Evolutionary conservation across 1,140 invertebrate species (phyloP), one percentile per base, ranked within the genome.

Genomic region (Lordiphosa clarofinis): DNA sequence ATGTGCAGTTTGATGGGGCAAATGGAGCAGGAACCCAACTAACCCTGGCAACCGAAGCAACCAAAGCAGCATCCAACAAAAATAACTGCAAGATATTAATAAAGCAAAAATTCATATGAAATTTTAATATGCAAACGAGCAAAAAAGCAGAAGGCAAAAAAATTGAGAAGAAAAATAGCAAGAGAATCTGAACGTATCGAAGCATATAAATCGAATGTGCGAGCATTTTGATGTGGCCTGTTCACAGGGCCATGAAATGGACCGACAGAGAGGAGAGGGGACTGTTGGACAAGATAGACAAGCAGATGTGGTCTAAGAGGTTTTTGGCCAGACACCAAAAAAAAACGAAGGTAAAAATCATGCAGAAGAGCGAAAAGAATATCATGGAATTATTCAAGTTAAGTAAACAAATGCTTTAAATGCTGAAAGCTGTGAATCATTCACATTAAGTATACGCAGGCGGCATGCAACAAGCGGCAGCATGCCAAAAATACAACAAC

Each of bases 1-100:
- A 66, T 56, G 55, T 72, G 66, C 75, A 81, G 70, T 74, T 78
- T 81, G 75, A 79, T 79, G 75, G 70, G 76, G 75, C 73, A 76
- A 76, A 78, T 67, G 73, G 73, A 78, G 68, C 76, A 75, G 54
- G 78, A 79, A 73, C 56, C 60, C 65, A 79, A 73, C 74, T 73
- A 55, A 73, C 69, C 62, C 56, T 48, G 36, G 43, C 19, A 54
- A 39, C 35, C 50, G 31, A 61, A 49, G 37, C 53, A 61, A 33
- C 61, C 66, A 57, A 46, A 47, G 46, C 48, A 40, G 19, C 43
- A 48, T 44, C 56, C 39, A 21, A 37, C 9, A 70, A 76, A 81
- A 76, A 81, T 81, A 81, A 82, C 78, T 76, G 76, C 72, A 84
- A 82, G 65, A 70, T 70, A 81, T 81, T 82, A 81, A 81, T 81